Base-by-base conservation (phyloP, 2,797 vertebrate species). In the Allobates femoralis region DNA sequence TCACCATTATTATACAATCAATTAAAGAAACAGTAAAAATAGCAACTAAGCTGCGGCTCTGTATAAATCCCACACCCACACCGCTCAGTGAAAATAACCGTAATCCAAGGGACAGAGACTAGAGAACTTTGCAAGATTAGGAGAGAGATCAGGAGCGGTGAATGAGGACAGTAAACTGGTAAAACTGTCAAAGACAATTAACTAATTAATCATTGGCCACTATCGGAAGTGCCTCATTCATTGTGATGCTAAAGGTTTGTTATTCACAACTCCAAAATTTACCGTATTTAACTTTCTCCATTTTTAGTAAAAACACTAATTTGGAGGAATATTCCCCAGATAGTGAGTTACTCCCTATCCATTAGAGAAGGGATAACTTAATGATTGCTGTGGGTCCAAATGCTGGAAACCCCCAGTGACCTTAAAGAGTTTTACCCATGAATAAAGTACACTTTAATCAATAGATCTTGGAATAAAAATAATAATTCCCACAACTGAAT, bases 121-220 rank as follows among this genome's bases (percentile, higher is more conserved):
- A 26, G 51, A n/a, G 80, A 82, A 82, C 46, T 28, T 83, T 73
- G 50, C 26, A 30, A 58, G 81, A 83, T 83, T 83, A 83, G 67
- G 15, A 74, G 53, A 51, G 67, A 74, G 81, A 83, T 83, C 67
- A 83, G 28, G 67, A 56, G 51, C 73, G 53, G 53, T 41, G 51
- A 74, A 19, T 60, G 67, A 83, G 81, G 81, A 41, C 66, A 83
- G 81, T 28, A 37, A 71, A 82, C 66, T 26, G 66, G 50, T 37
- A 82, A 82, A 69, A 58, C 30, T 28, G n/a, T 37, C 26, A 71
- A 71, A 82, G 80, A 26, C 32, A 66, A 71, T 82, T 71, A 82
- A 3, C 77, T 60, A 37, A 71, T 69, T 69, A 60, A 34, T 71
- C 30, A 66, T n/a, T 8, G 56, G 66, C 11, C 28, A 18, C 79